Evolutionary conservation across 2,113 vertebrate genomes (phyloP).

Genomic region (Paramormyrops kingsleyae): DNA sequence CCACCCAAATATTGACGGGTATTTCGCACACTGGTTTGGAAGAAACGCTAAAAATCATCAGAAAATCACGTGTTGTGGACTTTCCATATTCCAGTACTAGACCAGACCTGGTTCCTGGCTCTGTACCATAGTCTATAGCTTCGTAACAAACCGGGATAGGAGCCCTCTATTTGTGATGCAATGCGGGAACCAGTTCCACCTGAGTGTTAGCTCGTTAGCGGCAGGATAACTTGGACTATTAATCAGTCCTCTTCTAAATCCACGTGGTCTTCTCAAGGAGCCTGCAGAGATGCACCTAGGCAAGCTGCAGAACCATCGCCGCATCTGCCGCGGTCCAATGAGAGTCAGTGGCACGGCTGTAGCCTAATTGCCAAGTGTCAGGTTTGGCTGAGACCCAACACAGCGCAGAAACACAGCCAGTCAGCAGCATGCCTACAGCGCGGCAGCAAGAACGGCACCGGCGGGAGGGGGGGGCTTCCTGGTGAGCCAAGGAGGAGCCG

Average conservation of each 20-base stretch:
- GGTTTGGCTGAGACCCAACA: background rate
- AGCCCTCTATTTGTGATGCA: background rate
- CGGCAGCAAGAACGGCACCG: background rate
- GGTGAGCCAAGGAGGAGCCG: background rate
- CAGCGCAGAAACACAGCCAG: background rate
- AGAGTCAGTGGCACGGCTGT: background rate
- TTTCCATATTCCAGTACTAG: background rate
- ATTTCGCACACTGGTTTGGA: background rate
- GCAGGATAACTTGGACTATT: background rate
- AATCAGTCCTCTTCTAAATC: background rate
- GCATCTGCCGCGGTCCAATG: background rate
- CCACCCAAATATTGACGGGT: too few species aligned
- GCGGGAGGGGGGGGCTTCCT: background rate
- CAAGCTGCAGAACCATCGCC: background rate
- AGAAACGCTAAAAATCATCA: background rate
- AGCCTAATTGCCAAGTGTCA: constrained; percentile 6
- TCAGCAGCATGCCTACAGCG: background rate
- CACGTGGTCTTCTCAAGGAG: background rate
- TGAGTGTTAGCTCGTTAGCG: background rate
- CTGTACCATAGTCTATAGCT: background rate
- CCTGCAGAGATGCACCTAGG: background rate
- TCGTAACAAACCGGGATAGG: background rate
- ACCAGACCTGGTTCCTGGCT: background rate
- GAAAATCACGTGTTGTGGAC: background rate
- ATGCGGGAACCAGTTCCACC: background rate